Percentiles rank a stretch among this genome's conserved stretches.
Conservation (phyloP, 2,113 vertebrate species). For the Poeciliopsis turrubarensis region DNA sequence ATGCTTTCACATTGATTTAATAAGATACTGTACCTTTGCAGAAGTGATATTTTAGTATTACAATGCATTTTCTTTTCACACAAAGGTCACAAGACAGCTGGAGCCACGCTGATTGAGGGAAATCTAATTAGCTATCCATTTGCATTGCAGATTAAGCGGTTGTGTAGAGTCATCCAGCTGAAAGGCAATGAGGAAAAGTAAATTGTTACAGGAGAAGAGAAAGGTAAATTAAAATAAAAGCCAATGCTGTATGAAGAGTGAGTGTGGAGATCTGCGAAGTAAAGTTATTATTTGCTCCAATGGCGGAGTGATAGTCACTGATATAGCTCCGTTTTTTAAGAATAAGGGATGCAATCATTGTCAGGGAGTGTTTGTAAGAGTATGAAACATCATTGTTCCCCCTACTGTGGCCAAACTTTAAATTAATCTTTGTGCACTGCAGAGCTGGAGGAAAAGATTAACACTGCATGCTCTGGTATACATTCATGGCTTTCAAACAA, state of each 20-base stretch:
- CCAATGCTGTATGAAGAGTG: neutral
- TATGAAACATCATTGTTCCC: neutral
- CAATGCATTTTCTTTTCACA: neutral
- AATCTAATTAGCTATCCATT: constrained; percentile 15
- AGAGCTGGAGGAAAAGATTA: neutral
- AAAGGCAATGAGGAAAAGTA: constrained; percentile 1
- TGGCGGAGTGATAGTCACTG: too few relatives aligned
- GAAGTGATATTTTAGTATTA: neutral
- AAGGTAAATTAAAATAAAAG: neutral
- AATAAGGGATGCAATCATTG: neutral
- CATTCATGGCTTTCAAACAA: constrained; percentile 18
- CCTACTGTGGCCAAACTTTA: neutral
- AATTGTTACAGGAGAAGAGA: neutral
- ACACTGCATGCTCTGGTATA: constrained; percentile 7
- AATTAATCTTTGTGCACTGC: neutral
- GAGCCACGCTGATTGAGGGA: constrained; percentile 32
- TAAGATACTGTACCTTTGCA: neutral
- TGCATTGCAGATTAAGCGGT: neutral
- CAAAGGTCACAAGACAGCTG: constrained; percentile 17
- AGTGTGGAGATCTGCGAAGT: neutral
- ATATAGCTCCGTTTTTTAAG: constrained; percentile 1
- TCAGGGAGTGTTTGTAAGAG: neutral
- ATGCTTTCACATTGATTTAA: neutral
- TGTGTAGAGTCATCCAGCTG: constrained; percentile 9
- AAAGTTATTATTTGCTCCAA: neutral